These are phyloP conservation scores for Rhingia campestris DNA, from an alignment of 2,888 invertebrate genomes.

Conservation along the genomic window DNA sequence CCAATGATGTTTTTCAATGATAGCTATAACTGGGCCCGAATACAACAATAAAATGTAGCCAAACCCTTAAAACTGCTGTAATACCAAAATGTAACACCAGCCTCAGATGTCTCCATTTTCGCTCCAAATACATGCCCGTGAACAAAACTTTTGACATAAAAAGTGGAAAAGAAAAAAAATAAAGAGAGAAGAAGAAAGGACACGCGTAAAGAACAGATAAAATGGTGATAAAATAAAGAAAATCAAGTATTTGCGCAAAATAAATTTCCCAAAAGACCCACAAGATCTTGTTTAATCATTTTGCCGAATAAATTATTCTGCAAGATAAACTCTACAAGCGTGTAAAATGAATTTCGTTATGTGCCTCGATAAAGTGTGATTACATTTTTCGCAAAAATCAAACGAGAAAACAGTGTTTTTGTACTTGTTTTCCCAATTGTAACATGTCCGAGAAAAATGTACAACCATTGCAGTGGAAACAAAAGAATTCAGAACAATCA, in stretches of 20 bases:
- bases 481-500: constrained; percentile 75
- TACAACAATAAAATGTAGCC: too few relatives aligned
- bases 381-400: constrained; percentile 29
- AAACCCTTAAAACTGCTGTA: neutral
- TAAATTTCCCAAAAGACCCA: constrained; percentile 49
- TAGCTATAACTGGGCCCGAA: too few relatives aligned
- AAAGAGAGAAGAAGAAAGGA: constrained; percentile 57
- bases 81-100: neutral
- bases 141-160: constrained; percentile 47
- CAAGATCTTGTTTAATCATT: constrained; percentile 48
- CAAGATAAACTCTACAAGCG: constrained; percentile 34
- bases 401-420: constrained; percentile 68
- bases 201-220: constrained; percentile 74
- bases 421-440: constrained; percentile 72
- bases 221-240: constrained; percentile 74
- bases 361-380: constrained; percentile 65
- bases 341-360: constrained; percentile 56
- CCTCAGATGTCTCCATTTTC: neutral
- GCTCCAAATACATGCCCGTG: neutral
- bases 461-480: constrained; percentile 81
- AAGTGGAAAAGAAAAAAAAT: constrained; percentile 40
- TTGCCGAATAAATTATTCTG: constrained; percentile 28
- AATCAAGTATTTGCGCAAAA: constrained; percentile 69
- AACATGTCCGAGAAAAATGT: constrained; percentile 82
- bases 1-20: too few relatives aligned